phyloP scores from a whole-genome alignment of 2,797 vertebrate species.

The Squalus acanthias region DNA sequence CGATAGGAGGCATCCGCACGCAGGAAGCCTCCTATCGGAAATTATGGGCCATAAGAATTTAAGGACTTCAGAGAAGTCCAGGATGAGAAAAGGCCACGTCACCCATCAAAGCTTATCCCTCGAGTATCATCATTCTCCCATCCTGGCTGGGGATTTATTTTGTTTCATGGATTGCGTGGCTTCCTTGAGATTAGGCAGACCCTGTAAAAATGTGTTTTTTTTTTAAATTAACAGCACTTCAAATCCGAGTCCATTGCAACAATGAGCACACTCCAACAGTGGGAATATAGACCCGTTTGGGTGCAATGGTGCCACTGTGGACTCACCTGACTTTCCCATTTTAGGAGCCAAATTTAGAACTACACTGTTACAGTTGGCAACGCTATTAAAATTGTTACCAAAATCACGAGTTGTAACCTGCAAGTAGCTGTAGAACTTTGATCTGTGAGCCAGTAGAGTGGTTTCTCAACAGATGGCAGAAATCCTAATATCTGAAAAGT shows the following conservation, averaged over 20 bases:
- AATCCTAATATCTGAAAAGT: not conserved
- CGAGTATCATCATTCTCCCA: not conserved
- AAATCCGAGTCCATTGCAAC: not conserved
- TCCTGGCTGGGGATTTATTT: not conserved
- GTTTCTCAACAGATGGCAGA: not conserved
- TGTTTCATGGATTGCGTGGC: not conserved
- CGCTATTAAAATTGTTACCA: not conserved
- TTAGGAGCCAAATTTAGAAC: not conserved
- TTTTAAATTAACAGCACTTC: not conserved
- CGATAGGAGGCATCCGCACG: no score
- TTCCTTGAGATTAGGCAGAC: not conserved
- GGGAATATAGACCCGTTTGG: not conserved
- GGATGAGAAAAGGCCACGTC: not conserved
- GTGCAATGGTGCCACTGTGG: not conserved
- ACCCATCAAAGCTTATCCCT: not conserved
- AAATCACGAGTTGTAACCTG: not conserved
- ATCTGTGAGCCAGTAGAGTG: not conserved
- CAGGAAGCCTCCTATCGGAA: no score
- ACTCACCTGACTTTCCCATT: not conserved
- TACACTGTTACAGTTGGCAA: not conserved
- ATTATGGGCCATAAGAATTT: not conserved
- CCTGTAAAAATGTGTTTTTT: not conserved
- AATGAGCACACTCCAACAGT: not conserved
- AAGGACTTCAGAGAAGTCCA: not conserved
- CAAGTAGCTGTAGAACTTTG: not conserved